Evolutionary conservation across 53 echinoderm and acorn worm genomes (phyloP).

Genomic region (Antedon mediterranea): DNA sequence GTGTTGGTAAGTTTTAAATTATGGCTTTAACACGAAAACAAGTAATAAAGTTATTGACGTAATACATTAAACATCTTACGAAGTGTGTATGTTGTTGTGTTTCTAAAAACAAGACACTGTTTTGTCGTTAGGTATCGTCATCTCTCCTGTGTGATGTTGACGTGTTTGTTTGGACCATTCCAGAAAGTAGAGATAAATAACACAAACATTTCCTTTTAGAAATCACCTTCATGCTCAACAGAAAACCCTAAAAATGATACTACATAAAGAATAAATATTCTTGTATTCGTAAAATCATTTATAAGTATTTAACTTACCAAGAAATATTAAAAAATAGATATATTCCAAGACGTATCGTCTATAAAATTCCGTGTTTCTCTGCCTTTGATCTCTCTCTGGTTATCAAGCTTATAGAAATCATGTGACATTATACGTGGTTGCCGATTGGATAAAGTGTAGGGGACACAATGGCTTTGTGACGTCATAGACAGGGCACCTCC

Average conservation of each 20-base stretch:
- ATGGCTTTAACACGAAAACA: not conserved
- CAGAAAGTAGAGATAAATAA: not conserved
- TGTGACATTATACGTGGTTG: not conserved
- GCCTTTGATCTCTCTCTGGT: not conserved
- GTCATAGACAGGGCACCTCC: slow-evolving; percentile 1
- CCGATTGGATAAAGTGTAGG: not conserved
- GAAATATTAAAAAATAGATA: not conserved
- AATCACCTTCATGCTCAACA: not conserved
- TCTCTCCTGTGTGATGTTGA: not conserved
- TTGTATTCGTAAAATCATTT: not conserved
- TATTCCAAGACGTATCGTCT: not conserved
- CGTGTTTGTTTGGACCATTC: slow-evolving; percentile 1
- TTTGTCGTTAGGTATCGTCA: not conserved
- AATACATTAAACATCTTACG: not conserved
- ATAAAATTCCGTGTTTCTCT: not conserved
- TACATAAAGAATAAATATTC: not conserved
- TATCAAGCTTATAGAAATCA: not conserved
- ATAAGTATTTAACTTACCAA: not conserved
- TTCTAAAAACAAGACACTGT: too few relatives aligned
- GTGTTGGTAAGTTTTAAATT: not conserved
- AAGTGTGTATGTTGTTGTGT: not conserved
- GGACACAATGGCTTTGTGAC: slow-evolving; percentile 1
- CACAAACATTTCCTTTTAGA: not conserved
- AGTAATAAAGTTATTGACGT: not conserved
- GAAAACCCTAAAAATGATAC: not conserved